Evolutionary conservation across 1,140 invertebrate genomes (phyloP).

Genomic region (Cylas formicarius): DNA sequence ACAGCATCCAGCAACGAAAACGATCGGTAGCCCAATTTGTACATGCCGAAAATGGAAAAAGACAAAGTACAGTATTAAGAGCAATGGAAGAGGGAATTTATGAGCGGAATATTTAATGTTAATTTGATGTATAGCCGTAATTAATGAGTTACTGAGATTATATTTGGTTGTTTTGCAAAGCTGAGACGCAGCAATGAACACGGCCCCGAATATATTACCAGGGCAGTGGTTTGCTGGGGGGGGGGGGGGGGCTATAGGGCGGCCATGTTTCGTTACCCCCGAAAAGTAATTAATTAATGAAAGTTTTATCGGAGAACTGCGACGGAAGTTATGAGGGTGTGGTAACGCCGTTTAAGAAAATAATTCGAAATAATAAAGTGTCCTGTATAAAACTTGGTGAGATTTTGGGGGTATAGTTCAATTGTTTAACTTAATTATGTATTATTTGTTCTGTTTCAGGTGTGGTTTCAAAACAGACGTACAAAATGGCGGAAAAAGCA

Average conservation of each 20-base stretch:
- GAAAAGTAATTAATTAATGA: conserved; percentile 23
- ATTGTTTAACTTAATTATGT: not conserved
- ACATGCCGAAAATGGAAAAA: not conserved
- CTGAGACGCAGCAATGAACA: not conserved
- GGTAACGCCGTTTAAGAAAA: too few relatives aligned
- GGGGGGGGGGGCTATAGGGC: too few relatives aligned
- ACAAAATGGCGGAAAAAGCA: conserved; percentile 99
- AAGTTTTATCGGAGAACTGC: conserved; percentile 15
- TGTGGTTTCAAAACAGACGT: conserved; percentile 99
- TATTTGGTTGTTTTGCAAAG: conserved; percentile 3
- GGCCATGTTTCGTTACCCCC: conserved; percentile 19
- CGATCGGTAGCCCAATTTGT: too few relatives aligned
- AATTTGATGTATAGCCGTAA: conserved; percentile 2
- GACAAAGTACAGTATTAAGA: not conserved
- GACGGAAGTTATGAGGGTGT: too few relatives aligned
- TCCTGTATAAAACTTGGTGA: too few relatives aligned
- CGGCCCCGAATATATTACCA: not conserved
- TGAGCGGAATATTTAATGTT: not conserved
- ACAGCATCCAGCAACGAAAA: too few relatives aligned
- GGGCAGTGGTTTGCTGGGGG: conserved; percentile 2
- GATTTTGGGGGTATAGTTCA: not conserved
- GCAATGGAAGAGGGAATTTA: conserved; percentile 4
- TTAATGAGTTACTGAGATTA: conserved; percentile 3
- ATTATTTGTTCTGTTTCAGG: conserved; percentile 58
- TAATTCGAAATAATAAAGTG: too few relatives aligned